Conservation (phyloP, 2,113 vertebrate genomes). For the Brachypteracias leptosomus region DNA sequence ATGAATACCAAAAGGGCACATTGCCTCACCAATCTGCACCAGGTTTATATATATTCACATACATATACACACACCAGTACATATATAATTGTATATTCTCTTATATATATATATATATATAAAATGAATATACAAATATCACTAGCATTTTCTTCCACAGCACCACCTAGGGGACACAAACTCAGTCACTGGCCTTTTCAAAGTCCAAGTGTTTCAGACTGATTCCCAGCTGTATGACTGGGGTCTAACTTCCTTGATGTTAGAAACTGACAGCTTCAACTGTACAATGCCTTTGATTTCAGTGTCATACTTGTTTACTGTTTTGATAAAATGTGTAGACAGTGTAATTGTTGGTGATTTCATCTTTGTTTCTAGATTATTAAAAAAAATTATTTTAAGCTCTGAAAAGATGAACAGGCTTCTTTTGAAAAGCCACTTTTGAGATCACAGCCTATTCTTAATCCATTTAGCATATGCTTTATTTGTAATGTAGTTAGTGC, state of each 20-base stretch:
- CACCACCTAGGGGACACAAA: not conserved
- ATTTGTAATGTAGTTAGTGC: not conserved
- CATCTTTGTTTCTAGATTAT: slow-evolving; percentile 2
- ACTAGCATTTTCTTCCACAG: not conserved
- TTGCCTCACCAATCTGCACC: not conserved
- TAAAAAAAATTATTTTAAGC: not conserved
- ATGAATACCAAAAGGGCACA: not conserved
- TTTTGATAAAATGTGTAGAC: not conserved
- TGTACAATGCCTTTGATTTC: not conserved
- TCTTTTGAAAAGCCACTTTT: not conserved
- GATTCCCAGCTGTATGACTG: not conserved
- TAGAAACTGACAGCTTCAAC: not conserved
- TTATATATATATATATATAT: no score
- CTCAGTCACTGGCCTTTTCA: not conserved
- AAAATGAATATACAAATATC: not conserved
- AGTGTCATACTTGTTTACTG: not conserved
- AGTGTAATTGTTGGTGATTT: not conserved
- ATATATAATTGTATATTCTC: not conserved
- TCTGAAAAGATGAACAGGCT: not conserved
- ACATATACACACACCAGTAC: not conserved
- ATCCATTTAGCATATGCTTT: not conserved
- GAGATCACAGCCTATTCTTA: not conserved
- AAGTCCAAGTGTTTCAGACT: not conserved
- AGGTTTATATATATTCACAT: not conserved
- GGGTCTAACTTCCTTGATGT: not conserved